Percentiles rank a stretch among this genome's conserved stretches.
Conservation (phyloP, 2,797 vertebrate genomes). For the Cryptoblepharus egeriae region DNA sequence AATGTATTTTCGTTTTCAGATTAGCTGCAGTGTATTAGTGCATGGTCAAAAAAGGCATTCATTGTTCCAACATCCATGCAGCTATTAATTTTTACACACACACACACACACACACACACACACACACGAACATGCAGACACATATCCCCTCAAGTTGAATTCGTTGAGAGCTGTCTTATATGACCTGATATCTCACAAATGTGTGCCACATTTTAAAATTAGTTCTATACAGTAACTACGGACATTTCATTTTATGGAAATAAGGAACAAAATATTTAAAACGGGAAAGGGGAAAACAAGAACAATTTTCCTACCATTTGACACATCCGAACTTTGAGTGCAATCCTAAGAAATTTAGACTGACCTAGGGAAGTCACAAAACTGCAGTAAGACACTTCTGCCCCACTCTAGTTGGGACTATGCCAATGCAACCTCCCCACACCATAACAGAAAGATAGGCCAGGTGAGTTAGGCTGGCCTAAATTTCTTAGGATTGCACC, state of each 20-base stretch:
- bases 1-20: conserved; percentile 27
- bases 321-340: no score
- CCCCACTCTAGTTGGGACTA: no score
- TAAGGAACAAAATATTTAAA: conserved; percentile 6
- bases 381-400: no score
- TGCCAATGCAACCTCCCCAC: no score
- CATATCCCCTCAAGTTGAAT: not conserved
- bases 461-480: no score
- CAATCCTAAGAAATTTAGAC: no score
- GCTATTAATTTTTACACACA: not conserved
- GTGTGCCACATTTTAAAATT: not conserved
- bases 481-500: no score
- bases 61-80: not conserved
- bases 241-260: conserved; percentile 7
- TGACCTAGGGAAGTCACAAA: no score
- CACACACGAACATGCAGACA: no score
- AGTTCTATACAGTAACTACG: not conserved
- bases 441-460: no score
- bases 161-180: not conserved
- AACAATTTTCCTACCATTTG: not conserved
- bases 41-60: not conserved
- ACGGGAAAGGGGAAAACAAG: not conserved
- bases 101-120: no score
- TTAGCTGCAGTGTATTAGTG: not conserved
- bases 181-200: not conserved